A percentile compares a stretch with the other conserved stretches of the same genome.
These are phyloP conservation scores for Hippocampus kuda DNA, from an alignment of 2,797 vertebrate genomes.

Conservation along the genomic window DNA sequence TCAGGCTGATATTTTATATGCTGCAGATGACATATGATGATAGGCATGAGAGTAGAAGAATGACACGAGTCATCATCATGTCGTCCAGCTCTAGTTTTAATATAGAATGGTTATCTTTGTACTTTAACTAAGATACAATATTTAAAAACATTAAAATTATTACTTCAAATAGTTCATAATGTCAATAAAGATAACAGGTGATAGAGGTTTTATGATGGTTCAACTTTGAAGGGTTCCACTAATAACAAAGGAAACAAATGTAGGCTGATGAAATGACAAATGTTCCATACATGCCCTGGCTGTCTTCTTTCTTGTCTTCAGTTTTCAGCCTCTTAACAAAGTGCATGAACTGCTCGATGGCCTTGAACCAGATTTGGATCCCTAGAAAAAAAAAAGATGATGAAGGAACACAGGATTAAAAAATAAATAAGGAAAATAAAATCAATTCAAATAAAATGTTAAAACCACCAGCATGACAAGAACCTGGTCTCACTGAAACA, in stretches of 20 bases:
- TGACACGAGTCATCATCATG: too few species aligned
- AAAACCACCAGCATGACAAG: neutral
- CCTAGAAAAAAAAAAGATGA: constrained; percentile 49
- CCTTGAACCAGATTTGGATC: constrained; percentile 70
- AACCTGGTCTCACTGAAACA: constrained; percentile 4
- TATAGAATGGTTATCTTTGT: neutral
- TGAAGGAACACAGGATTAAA: neutral
- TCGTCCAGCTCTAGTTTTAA: neutral
- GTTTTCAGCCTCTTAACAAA: constrained; percentile 89
- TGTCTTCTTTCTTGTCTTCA: constrained; percentile 77
- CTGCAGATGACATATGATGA: too few species aligned
- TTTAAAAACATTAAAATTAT: too few species aligned
- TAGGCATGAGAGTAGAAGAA: too few species aligned
- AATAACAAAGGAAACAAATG: neutral
- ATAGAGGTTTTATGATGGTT: neutral
- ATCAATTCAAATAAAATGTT: neutral
- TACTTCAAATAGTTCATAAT: too few species aligned
- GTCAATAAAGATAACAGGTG: too few species aligned
- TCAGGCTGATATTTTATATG: too few species aligned
- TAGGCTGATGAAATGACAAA: neutral
- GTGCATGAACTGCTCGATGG: constrained; percentile 83
- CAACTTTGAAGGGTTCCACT: neutral
- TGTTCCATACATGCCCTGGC: constrained; percentile 72
- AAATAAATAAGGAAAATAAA: neutral
- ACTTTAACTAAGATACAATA: too few species aligned